Percentiles rank a stretch among this genome's conserved stretches.
These are phyloP conservation scores for Glaucidium brasilianum DNA, from an alignment of 2,113 vertebrate genomes.

Conservation along the genomic window DNA sequence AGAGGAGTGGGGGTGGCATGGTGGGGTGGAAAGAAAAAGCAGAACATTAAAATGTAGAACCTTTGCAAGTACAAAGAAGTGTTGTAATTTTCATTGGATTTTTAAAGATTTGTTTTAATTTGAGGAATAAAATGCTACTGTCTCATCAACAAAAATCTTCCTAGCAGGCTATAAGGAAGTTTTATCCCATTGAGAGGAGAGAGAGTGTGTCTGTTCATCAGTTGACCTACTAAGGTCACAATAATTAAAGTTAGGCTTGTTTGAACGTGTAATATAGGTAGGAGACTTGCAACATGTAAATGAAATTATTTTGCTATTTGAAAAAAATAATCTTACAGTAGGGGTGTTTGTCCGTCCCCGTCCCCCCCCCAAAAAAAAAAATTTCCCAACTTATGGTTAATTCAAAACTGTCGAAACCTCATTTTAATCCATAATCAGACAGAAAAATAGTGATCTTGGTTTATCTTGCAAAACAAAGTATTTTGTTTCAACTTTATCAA, in stretches of 20 bases:
- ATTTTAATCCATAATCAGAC: background rate
- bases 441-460: background rate
- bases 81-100: background rate
- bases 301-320: background rate
- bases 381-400: background rate
- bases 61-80: background rate
- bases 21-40: background rate
- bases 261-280: background rate
- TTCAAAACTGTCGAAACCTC: background rate
- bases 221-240: background rate
- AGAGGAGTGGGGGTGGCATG: background rate
- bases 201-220: background rate
- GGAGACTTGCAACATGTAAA: background rate
- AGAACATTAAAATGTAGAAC: background rate
- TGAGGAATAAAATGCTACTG: background rate
- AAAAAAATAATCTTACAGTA: background rate
- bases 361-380: background rate
- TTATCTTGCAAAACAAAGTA: background rate
- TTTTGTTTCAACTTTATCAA: background rate
- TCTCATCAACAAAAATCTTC: background rate
- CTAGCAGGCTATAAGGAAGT: background rate
- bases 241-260: background rate
- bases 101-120: background rate
- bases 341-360: no score
- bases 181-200: background rate